Base-by-base conservation (phyloP, 1,140 invertebrate species). In the Theocolax elegans region DNA sequence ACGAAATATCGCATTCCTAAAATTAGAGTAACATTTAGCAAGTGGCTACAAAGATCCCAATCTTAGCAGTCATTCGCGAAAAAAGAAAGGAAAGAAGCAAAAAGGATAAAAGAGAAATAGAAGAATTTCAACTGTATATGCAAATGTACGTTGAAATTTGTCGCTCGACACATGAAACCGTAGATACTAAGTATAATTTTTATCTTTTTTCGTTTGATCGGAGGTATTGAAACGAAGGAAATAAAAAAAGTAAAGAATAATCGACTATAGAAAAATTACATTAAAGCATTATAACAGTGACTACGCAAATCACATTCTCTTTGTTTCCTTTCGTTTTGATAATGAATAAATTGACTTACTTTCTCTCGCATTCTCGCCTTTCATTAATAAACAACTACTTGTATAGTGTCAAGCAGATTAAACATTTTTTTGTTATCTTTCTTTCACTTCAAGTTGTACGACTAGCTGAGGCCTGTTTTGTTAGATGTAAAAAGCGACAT, bases 381-480 rank as follows among this genome's bases (percentile, higher is more conserved):
- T 73, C 35, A n/a, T 51, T 51, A 68, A 35, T 72, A 42, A 66
- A 70, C 60, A 51, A 64, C 63, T 62, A 59, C 46, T 68, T 53
- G 67, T 69, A 63, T 65, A 75, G 72, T 77, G 74, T 79, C 74
- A 79, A 72, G 75, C 76, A 79, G 58, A 58, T 40, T 64, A 73
- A 72, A 69, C 76, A 29, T 65, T 68, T 51, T 67, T 75, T n/a
- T n/a, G n/a, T n/a, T n/a, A n/a, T n/a, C n/a, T n/a, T n/a, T n/a
- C n/a, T n/a, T n/a, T n/a, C 74, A 80, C 73, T 75, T 75, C 75
- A 76, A 74, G n/a, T 79, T 76, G 63, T 79, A 79, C 77, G 80
- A 82, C 80, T 82, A 82, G 80, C 75, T 81, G 79, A 82, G 80
- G 80, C 80, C 79, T 80, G 76, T 78, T 78, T 77, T 76, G 75